Conservation (phyloP, 2,797 vertebrate species). For the Nyctalus aviator region DNA sequence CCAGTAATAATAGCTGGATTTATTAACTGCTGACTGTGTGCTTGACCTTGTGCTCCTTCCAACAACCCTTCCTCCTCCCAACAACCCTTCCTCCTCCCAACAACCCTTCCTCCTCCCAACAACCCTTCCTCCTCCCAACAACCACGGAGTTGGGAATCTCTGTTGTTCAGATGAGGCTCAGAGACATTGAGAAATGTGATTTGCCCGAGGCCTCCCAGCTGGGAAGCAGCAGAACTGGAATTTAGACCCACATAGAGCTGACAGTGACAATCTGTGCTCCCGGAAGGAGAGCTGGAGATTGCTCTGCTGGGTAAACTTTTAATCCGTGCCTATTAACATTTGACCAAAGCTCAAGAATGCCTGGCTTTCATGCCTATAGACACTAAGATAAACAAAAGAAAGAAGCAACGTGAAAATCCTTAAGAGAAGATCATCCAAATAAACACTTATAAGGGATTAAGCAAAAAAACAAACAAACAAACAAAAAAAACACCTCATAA, state of each 20-base stretch:
- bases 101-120: not conserved
- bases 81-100: not conserved
- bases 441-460: not conserved
- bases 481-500: not conserved
- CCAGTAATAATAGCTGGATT: not conserved
- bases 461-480: no score
- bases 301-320: not conserved
- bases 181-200: not conserved
- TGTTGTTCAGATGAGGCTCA: not conserved
- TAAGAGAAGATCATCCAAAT: constrained; percentile 36
- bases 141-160: not conserved
- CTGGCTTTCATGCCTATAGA: not conserved
- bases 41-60: not conserved
- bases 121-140: not conserved
- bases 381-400: constrained; percentile 34
- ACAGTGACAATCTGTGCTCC: not conserved
- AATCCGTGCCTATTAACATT: not conserved
- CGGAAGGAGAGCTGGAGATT: not conserved
- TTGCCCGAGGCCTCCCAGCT: not conserved
- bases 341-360: not conserved
- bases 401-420: constrained; percentile 22
- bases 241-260: not conserved
- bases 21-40: not conserved
- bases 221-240: not conserved
- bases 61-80: not conserved